phyloP scores from a whole-genome alignment of 2,113 vertebrate genomes.

The Hippolais icterina region DNA sequence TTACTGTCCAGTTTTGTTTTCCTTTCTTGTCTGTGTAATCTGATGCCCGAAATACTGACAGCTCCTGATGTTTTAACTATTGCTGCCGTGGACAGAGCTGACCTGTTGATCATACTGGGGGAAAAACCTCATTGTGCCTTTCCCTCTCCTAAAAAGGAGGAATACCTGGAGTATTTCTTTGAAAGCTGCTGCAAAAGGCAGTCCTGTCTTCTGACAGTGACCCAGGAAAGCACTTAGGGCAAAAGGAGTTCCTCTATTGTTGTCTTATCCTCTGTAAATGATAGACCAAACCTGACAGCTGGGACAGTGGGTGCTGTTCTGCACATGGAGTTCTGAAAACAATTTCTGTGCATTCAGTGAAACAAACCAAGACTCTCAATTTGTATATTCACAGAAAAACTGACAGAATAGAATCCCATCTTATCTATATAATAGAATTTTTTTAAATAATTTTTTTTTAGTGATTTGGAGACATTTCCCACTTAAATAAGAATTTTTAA shows the following conservation, averaged over 20 bases:
- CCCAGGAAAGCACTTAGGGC: not conserved
- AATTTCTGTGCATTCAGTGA: not conserved
- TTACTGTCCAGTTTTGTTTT: not conserved
- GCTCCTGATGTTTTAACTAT: not conserved
- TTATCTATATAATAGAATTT: too few species aligned
- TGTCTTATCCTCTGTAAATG: not conserved
- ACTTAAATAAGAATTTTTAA: not conserved
- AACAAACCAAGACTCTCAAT: not conserved
- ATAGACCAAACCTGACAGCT: rapidly evolving
- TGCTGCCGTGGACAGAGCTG: not conserved
- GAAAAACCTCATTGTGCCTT: not conserved
- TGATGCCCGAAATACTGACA: not conserved
- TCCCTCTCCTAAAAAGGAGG: not conserved
- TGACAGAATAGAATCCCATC: not conserved
- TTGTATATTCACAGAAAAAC: not conserved
- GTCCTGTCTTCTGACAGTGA: not conserved
- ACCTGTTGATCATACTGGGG: not conserved
- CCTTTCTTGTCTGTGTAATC: not conserved
- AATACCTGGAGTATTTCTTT: not conserved
- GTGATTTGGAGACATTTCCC: not conserved
- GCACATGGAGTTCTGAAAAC: not conserved
- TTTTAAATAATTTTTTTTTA: not conserved
- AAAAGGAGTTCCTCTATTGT: not conserved
- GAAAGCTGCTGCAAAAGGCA: not conserved
- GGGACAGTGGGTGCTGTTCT: not conserved